Base-by-base conservation (phyloP, 2,797 vertebrate species). In the Todus mexicanus region DNA sequence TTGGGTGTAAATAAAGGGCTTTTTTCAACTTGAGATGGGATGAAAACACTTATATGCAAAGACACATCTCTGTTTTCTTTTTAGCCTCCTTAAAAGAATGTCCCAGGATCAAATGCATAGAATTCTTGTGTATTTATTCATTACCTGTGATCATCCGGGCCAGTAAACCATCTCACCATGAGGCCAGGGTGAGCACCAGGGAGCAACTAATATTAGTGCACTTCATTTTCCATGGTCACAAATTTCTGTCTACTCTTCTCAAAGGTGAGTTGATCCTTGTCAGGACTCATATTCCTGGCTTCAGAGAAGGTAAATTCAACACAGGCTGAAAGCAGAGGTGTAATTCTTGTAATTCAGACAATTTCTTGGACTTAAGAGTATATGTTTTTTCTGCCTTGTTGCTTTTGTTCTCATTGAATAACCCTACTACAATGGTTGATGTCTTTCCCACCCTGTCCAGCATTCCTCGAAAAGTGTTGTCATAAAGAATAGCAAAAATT, bases 151-250 rank as follows among this genome's bases (percentile, higher is more conserved):
- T 78, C 38, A 70, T 63, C 35, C 23, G 54, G 66, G 27, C 7
- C 21, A 78, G 33, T 19, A 82, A 76, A 84, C 8, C 29, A 56
- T 29, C 19, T 73, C 37, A 35, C 27, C 11, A 31, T 21, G 35
- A 83, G 54, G 11, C 37, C 4, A 3, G 27, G 18, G 11, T 50
- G 33, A 92, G 13, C 22, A 33, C 7, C 22, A 29, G 29, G 12
- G n/a, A 86, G 29, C 23, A 63, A 14, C 7, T 2, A 31, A 20
- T 27, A 42, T 51, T 86, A 63, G 5, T 14, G 29, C 6, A 42
- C 11, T 6, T 68, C 10, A 38, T 21, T 35, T 85, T 79, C 33
- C 11, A 19, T 6, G 22, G 42, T 54, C 35, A 27, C 0, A 0
- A 54, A 19, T 38, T 81, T 65, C 21, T 51, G 13, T 11, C 27